Percentiles rank a stretch among this genome's conserved stretches.
Evolutionary conservation across 2,888 invertebrate species (phyloP).

Genomic region (Serrognathus titanus): DNA sequence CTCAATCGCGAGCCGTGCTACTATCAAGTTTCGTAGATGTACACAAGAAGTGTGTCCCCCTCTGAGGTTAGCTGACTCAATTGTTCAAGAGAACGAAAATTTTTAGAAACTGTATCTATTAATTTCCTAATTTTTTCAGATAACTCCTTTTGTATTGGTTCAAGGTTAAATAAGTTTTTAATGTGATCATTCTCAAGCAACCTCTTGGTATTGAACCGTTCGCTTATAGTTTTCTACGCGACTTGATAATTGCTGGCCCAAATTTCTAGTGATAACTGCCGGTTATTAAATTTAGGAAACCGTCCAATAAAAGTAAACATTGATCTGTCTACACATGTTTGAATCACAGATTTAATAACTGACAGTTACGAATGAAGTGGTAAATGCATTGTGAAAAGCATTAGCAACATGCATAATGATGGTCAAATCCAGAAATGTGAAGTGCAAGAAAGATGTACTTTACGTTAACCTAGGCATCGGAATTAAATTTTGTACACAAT

Average conservation of each 20-base stretch:
- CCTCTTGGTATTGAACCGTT: constrained; percentile 19
- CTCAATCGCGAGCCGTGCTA: constrained; percentile 6
- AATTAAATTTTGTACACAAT: too few relatives aligned
- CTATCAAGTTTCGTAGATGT: constrained; percentile 7
- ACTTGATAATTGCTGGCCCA: constrained; percentile 16
- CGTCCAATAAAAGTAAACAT: too few relatives aligned
- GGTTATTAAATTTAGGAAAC: too few relatives aligned
- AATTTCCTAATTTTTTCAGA: not conserved
- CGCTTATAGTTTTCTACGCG: constrained; percentile 23
- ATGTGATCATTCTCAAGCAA: constrained; percentile 20
- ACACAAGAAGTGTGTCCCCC: constrained; percentile 13
- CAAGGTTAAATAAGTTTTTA: constrained; percentile 17
- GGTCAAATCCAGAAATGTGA: too few relatives aligned
- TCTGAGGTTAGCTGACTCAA: constrained; percentile 5
- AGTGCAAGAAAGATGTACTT: too few relatives aligned
- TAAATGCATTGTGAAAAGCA: too few relatives aligned
- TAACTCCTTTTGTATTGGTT: constrained; percentile 4
- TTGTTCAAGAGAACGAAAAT: constrained; percentile 5
- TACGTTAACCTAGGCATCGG: too few relatives aligned
- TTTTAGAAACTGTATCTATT: constrained; percentile 7
- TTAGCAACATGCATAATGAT: too few relatives aligned
- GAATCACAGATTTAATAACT: too few relatives aligned
- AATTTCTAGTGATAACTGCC: constrained; percentile 20
- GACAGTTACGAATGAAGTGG: too few relatives aligned
- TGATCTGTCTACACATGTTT: too few relatives aligned